Base-by-base conservation (phyloP, 2,113 vertebrate genomes). In the Pontoporia blainvillei region DNA sequence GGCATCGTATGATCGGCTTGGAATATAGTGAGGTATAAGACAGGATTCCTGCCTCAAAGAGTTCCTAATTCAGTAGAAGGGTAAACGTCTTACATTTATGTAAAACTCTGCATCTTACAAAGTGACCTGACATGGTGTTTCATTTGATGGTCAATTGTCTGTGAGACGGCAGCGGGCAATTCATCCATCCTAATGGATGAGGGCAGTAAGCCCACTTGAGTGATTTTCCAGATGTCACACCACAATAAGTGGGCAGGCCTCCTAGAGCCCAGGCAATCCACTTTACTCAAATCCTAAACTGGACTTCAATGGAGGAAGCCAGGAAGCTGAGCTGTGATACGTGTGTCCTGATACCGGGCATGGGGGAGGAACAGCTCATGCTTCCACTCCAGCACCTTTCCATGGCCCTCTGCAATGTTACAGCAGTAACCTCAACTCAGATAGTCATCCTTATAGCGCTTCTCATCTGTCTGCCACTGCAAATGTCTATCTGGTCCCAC, bases 91-190 rank as follows among this genome's bases (percentile, higher is more conserved):
- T 25, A 49, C 1, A 6, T 44, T 71, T 49, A 76, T 1, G 15
- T 29, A 64, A 84, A 61, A 41, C 46, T 85, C 54, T 61, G n/a
- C 13, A n/a, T 86, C 88, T 86, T 61, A 64, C 15, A 31, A 92
- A 57, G 84, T 64, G 44, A 67, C 59, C 61, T 71, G 41, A 46
- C 59, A 29, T 29, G 6, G 14, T 54, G 46, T 73, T 95, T 88
- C 39, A 76, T n/a, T 72, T 49, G 34, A 66, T 41, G 44, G 44
- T 75, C 41, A 52, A 57, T 44, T 75, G 36, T 71, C 75, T 62
- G 4, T 12, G 44, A 87, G 13, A 46, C 61, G 78, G 41, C 11
- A 73, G 5, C 21, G 20, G 31, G 57, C 69, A 46, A 18, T 57
- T 36, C 23, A 81, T 87, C n/a, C 52, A 52, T 52, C 52, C 52